These are phyloP conservation scores for Meghimatium bilineatum DNA, from an alignment of 2,888 invertebrate genomes.

Conservation along the genomic window DNA sequence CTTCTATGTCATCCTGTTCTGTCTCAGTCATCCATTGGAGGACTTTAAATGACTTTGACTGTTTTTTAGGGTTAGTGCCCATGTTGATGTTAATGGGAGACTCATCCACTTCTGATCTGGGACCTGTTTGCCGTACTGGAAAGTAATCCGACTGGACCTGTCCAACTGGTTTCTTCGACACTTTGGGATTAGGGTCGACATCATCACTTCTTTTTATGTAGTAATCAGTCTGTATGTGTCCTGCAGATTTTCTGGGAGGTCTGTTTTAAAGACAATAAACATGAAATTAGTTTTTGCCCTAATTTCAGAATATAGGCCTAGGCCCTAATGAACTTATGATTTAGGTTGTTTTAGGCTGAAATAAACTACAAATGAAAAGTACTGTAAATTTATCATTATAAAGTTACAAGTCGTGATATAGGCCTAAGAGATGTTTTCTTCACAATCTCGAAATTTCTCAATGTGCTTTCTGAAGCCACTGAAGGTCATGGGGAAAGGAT, in stretches of 20 bases:
- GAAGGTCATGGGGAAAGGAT: too few species aligned
- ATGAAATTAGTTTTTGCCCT: too few species aligned
- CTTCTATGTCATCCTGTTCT: constrained; percentile 49
- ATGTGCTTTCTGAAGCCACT: too few species aligned
- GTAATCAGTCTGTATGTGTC: constrained; percentile 43
- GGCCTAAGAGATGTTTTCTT: too few species aligned
- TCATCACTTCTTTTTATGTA: constrained; percentile 2
- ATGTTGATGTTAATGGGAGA: constrained; percentile 51
- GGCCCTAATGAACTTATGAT: too few species aligned
- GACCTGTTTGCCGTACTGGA: constrained; percentile 6
- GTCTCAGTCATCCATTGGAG: constrained; percentile 72
- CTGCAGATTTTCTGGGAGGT: constrained; percentile 25
- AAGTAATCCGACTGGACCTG: constrained; percentile 38
- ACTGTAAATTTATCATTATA: too few species aligned
- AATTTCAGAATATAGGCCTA: too few species aligned
- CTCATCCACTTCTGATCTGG: constrained; percentile 51
- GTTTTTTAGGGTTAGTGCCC: constrained; percentile 58
- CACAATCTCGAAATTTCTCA: too few species aligned
- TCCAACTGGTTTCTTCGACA: constrained; percentile 32
- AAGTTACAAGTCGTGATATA: too few species aligned
- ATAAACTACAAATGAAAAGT: too few species aligned
- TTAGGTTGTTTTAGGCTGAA: too few species aligned
- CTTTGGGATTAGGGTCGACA: neutral
- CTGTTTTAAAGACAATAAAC: neutral
- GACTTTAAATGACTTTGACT: constrained; percentile 69